Evolutionary conservation across 2,797 vertebrate species (phyloP).

Genomic region (Rhabdomys pumilio): DNA sequence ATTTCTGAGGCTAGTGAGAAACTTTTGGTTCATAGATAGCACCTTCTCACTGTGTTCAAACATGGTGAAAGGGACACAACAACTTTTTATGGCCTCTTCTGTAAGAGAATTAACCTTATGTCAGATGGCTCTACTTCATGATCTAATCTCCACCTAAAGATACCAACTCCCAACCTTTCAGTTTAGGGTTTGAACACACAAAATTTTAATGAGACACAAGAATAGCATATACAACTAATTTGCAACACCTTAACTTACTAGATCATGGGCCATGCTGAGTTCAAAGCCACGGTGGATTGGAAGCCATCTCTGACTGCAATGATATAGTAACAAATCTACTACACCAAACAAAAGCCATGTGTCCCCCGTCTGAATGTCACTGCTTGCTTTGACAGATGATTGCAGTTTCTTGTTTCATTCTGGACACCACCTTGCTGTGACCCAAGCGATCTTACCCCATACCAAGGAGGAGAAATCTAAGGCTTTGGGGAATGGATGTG

Average conservation of each 20-base stretch:
- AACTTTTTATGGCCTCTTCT: neutral
- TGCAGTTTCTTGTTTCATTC: neutral
- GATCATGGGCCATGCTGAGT: neutral
- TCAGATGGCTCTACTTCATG: neutral
- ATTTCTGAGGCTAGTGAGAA: neutral
- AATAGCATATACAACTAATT: neutral
- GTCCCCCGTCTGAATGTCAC: neutral
- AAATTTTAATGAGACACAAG: neutral
- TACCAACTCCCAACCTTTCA: neutral
- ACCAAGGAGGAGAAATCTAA: neutral
- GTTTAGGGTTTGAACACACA: neutral
- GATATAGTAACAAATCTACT: constrained; percentile 17
- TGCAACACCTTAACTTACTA: neutral
- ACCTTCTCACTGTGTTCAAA: neutral
- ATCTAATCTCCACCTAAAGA: neutral
- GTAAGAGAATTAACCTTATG: neutral
- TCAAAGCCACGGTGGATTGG: constrained; percentile 16
- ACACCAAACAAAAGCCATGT: neutral
- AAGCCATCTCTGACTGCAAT: constrained; percentile 11
- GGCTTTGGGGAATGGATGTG: neutral
- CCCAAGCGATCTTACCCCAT: neutral
- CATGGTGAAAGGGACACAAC: neutral
- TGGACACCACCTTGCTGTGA: neutral
- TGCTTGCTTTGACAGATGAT: constrained; percentile 10
- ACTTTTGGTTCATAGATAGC: neutral